Evolutionary conservation across 2,797 vertebrate species (phyloP), one percentile per base, ranked within the genome.

Genomic region (Apogon hyalosoma): DNA sequence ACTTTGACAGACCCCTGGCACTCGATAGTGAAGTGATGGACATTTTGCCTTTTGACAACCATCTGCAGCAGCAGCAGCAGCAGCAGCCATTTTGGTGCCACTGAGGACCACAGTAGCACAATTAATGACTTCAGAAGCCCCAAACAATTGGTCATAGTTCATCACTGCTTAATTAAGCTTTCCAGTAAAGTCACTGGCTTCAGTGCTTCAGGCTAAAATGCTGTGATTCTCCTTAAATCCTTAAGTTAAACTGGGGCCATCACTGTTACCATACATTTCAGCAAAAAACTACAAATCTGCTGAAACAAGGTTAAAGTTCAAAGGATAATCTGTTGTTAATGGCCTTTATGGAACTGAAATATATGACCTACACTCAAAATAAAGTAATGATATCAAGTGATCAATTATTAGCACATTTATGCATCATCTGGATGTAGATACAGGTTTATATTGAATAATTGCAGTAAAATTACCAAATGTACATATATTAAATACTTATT

Each of bases 1-100:
- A 75, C 50, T 56, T 24, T 66, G 80, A 75, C 70, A 67, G 65
- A 59, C 50, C 18, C 28, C 50, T 80, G 75, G 66, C 59, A 63
- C 36, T 10, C 38, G 3, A 46, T 49, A 9, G 19, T 13, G 11
- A 63, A 54, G 39, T 62, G 62, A 82, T 55, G 58, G 52, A 75
- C 56, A 39, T 51, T 11, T 40, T 61, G 61, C 19, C 40, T 75
- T 48, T 60, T 7, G 6, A 51, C 56, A 57, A 71, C 21, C 13
- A 56, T 8, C 33, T 10, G 33, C 9, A 36, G 33, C 28, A 45
- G 7, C 55, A 45, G 7, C 55, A 33, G 31, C 54, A 57, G 33
- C 9, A 36, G 33, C 57, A 42, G 63, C 70, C 63, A 69, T 83
- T 78, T 77, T 66, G 68, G 65, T 62, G 7, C 58, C 42, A 52